These are phyloP conservation scores for Silurus aristotelis DNA, from an alignment of 2,797 vertebrate genomes.

Conservation along the genomic window DNA sequence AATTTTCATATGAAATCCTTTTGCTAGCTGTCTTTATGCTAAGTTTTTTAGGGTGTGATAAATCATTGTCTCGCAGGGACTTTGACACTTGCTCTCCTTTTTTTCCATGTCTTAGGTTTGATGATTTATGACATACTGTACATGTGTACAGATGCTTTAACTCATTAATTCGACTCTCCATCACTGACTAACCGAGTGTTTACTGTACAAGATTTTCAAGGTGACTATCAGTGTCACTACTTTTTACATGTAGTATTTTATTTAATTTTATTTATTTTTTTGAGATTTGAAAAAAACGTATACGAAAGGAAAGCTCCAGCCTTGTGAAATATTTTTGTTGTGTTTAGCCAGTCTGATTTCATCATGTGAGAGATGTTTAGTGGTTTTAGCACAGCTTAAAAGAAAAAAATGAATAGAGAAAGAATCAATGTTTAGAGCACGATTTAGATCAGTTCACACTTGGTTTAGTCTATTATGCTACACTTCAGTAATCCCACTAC, in stretches of 20 bases:
- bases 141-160: background rate
- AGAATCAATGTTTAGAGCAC: background rate
- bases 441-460: background rate
- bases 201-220: background rate
- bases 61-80: background rate
- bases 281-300: too few relatives aligned
- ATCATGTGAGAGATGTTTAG: background rate
- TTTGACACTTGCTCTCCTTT: background rate
- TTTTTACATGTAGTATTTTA: background rate
- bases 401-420: background rate
- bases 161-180: constrained; percentile 8
- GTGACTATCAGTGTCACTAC: background rate
- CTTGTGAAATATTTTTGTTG: background rate
- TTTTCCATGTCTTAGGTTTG: background rate
- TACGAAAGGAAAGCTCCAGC: background rate
- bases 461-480: background rate
- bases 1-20: background rate
- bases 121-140: background rate
- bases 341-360: background rate
- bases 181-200: background rate
- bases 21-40: background rate
- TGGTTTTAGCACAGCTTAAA: background rate
- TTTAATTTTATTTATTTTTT: too few relatives aligned
- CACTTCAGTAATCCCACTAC: too few relatives aligned
- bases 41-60: background rate